Evolutionary conservation across 92 coral and sea anemone species (phyloP).

Genomic region (Pocillopora grandis): DNA sequence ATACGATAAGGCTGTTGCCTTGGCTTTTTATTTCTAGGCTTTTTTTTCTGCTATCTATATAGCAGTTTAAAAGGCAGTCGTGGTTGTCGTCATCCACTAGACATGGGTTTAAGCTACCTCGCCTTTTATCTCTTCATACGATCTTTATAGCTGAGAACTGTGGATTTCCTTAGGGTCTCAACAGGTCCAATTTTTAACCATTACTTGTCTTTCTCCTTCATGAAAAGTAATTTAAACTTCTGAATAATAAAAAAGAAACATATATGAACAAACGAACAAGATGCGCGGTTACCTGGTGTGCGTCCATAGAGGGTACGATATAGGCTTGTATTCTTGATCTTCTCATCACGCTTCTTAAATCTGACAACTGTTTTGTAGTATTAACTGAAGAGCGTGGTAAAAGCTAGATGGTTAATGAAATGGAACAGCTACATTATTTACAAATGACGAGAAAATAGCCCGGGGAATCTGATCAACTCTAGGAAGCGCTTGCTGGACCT

Average conservation of each 20-base stretch:
- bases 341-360: constrained; percentile 68
- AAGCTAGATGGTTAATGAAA: constrained; percentile 45
- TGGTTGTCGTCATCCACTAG: too few species aligned
- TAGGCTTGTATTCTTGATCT: constrained; percentile 75
- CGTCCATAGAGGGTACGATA: constrained; percentile 86
- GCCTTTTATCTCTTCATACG: too few species aligned
- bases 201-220: too few species aligned
- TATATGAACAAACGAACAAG: background rate
- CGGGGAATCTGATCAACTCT: too few species aligned
- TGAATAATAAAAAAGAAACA: background rate
- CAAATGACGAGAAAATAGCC: background rate
- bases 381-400: constrained; percentile 73
- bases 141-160: too few species aligned
- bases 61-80: too few species aligned
- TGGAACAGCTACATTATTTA: background rate
- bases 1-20: too few species aligned
- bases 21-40: too few species aligned
- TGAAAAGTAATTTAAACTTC: background rate
- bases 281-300: constrained; percentile 75
- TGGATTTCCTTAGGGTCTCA: too few species aligned
- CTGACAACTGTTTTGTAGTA: constrained; percentile 70
- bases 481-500: background rate
- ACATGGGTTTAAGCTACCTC: too few species aligned
- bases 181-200: too few species aligned
- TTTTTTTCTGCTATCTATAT: too few species aligned